phyloP scores from a whole-genome alignment of 2,888 invertebrate genomes.

The Acleris laterana region DNA sequence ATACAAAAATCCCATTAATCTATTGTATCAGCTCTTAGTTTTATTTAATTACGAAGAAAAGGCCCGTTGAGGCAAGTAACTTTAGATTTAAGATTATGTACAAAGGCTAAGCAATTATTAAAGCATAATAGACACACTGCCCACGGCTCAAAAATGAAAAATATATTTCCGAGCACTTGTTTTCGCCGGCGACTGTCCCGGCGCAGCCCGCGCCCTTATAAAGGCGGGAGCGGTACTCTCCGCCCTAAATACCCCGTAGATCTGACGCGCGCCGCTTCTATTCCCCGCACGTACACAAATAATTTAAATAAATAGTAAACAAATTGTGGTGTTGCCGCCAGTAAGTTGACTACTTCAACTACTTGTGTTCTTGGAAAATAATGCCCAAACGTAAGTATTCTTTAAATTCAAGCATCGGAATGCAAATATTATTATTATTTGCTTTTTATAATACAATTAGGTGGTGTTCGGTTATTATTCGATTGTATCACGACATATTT shows the following conservation, averaged over 20 bases:
- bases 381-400: slow-evolving; percentile 23
- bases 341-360: neutral
- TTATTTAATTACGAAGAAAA: no score
- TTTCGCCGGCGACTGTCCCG: neutral
- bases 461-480: no score
- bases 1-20: no score
- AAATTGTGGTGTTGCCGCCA: neutral
- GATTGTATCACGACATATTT: no score
- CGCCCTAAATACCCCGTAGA: slow-evolving; percentile 60
- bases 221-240: slow-evolving; percentile 60
- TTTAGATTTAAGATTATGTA: no score
- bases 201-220: slow-evolving; percentile 56
- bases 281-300: slow-evolving; percentile 40
- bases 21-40: no score
- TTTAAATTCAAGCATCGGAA: neutral
- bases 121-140: no score
- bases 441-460: no score
- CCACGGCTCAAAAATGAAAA: no score
- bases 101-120: no score
- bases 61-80: no score
- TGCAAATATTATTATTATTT: no score
- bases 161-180: neutral
- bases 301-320: slow-evolving; percentile 37
- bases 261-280: slow-evolving; percentile 55
- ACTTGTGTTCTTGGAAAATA: neutral